Evolutionary conservation across 2,113 vertebrate genomes (phyloP), one percentile per base, ranked within the genome.

Genomic region (Paraplagusia blochii): DNA sequence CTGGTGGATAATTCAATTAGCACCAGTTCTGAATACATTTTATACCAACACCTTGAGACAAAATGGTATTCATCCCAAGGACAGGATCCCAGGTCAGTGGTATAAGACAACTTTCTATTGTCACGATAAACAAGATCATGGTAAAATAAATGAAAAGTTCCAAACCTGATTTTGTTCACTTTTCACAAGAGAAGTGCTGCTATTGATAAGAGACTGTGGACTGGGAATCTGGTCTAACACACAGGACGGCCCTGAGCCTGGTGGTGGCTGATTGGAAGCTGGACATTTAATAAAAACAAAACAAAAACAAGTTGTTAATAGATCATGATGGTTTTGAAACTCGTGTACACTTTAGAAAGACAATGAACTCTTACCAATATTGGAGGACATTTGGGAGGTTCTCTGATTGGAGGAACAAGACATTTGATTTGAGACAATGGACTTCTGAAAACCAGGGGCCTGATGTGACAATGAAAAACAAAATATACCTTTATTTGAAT

Each of bases 191-290:
- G 88, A 86, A 81, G 90, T 90, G 46, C 53, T 70, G 61, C 74
- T 64, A 86, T 60, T 92, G 79, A 93, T 93, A 29, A 95, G 90
- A 34, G 95, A 94, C 78, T 94, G 94, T 1, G 95, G 94, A 60
- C 94, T 94, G 11, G 93, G 92, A 45, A 92, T 93, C 58, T 95
- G 93, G 71, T 98, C 97, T 9, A 92, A 88, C 0, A 90, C 63
- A 44, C 91, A 91, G 0, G 94, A 92, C 0, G 95, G 96, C 16
- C 89, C 92, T 76, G 94, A 92, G 61, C 93, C 87, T 15, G 95
- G 93, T 66, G 82, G 88, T 14, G 89, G 79, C 54, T 90, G 87
- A 39, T 92, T 93, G 8, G 86, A 81, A 54, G 77, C 95, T 90
- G 22, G 22, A 53, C 57, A 15, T 5, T 45, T 61, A 40, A 17